Conservation (phyloP, 2,113 vertebrate genomes). For the Calidris pugnax region DNA sequence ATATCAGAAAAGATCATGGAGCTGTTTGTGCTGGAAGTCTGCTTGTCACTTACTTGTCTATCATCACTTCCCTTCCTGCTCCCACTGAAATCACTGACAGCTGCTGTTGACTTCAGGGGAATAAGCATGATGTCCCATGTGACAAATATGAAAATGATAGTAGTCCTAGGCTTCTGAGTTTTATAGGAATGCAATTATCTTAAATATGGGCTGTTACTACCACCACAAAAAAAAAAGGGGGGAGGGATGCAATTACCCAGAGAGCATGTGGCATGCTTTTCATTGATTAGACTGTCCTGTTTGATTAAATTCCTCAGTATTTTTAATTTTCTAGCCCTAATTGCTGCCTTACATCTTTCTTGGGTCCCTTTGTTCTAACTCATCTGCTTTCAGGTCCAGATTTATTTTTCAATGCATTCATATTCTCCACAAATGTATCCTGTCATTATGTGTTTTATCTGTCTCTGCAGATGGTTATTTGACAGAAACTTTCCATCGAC, state of each 20-base stretch:
- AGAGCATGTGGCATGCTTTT: slow-evolving; percentile 57
- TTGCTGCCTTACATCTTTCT: slow-evolving; percentile 59
- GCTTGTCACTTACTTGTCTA: neutral
- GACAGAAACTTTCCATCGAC: slow-evolving; percentile 46
- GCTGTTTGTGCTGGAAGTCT: neutral
- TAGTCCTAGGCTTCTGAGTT: slow-evolving; percentile 58
- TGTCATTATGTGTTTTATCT: slow-evolving; percentile 60
- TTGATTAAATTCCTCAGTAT: slow-evolving; percentile 68
- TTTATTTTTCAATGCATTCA: slow-evolving; percentile 42
- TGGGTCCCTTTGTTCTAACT: slow-evolving; percentile 54
- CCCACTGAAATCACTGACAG: neutral
- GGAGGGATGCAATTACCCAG: slow-evolving; percentile 67
- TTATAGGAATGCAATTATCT: slow-evolving; percentile 73
- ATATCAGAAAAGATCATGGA: slow-evolving; percentile 10
- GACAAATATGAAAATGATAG: slow-evolving; percentile 35
- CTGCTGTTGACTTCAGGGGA: neutral
- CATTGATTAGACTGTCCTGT: slow-evolving; percentile 76
- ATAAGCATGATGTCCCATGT: neutral
- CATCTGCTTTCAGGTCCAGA: slow-evolving; percentile 61
- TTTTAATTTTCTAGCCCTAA: slow-evolving; percentile 63
- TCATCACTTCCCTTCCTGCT: neutral
- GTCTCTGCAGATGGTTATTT: slow-evolving; percentile 50
- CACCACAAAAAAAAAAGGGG: neutral
- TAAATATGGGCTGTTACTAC: slow-evolving; percentile 70
- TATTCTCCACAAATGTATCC: slow-evolving; percentile 44